These are phyloP conservation scores for Dipodomys ordii DNA, from an alignment of 2,113 vertebrate genomes.

Conservation along the genomic window DNA sequence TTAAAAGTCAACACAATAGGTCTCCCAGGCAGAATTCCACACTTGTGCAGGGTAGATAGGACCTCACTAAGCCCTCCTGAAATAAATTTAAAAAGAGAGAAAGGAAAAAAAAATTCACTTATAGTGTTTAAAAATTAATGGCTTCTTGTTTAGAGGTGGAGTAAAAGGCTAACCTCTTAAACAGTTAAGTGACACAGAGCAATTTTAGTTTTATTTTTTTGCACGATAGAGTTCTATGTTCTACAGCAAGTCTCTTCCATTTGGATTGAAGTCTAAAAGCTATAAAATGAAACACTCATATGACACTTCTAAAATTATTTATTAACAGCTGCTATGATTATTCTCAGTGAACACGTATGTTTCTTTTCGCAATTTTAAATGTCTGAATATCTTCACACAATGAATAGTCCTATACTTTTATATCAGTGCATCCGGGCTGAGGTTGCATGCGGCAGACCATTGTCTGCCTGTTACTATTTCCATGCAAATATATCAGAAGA, in stretches of 20 bases:
- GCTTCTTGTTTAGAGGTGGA: conserved; percentile 55
- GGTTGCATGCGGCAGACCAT: not conserved
- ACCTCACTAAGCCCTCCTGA: conserved; percentile 54
- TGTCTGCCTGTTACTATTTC: not conserved
- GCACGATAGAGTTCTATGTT: conserved; percentile 7
- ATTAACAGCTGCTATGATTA: not conserved
- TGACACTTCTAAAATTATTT: conserved; percentile 19
- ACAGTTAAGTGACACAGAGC: conserved; percentile 65
- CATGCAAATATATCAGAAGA: not conserved
- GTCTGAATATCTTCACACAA: not conserved
- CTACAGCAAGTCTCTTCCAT: conserved; percentile 33
- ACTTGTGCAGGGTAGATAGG: not conserved
- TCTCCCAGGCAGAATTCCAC: conserved; percentile 38
- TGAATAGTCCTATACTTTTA: not conserved
- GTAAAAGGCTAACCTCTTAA: conserved; percentile 70
- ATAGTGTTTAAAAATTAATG: conserved; percentile 70
- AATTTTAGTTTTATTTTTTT: conserved; percentile 59
- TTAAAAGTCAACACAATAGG: conserved; percentile 74
- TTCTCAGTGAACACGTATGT: not conserved
- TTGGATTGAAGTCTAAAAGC: conserved; percentile 42
- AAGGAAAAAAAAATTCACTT: conserved; percentile 36
- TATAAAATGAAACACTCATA: not conserved
- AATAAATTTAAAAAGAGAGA: conserved; percentile 52
- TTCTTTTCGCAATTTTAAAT: conserved; percentile 25
- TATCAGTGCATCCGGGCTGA: not conserved